phyloP scores from a whole-genome alignment of 92 coral and sea anemone genomes.

The Epizoanthus fatuus region DNA sequence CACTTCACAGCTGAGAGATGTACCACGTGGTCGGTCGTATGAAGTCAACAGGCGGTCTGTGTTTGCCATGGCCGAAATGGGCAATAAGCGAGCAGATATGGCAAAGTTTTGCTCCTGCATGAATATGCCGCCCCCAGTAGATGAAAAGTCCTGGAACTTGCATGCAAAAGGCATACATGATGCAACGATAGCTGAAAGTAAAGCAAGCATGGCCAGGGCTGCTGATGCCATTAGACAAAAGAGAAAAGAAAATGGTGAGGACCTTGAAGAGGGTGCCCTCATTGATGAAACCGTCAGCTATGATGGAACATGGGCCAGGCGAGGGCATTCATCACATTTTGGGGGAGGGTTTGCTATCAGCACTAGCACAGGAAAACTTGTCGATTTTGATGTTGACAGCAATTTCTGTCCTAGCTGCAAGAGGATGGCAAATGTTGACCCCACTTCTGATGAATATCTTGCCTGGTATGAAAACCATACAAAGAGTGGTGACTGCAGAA shows the following conservation, averaged over 20 bases:
- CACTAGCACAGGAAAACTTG: constrained; percentile 6
- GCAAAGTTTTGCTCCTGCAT: constrained; percentile 1
- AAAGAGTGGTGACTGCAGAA: not conserved
- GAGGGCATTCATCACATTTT: too few species aligned
- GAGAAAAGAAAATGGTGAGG: not conserved
- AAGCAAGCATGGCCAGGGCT: constrained; percentile 30
- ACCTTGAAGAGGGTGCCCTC: not conserved
- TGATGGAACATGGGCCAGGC: too few species aligned
- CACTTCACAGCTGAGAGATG: constrained; percentile 4
- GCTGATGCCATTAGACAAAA: constrained; percentile 11
- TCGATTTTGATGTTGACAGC: constrained; percentile 17
- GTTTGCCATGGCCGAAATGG: constrained; percentile 15
- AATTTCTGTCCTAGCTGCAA: constrained; percentile 2
- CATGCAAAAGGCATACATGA: not conserved
- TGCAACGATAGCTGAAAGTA: constrained; percentile 1
- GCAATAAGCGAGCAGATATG: constrained; percentile 20
- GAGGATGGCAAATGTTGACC: not conserved
- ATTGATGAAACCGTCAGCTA: constrained; percentile 7
- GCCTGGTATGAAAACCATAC: too few species aligned
- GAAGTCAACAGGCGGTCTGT: constrained; percentile 10
- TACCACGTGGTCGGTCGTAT: constrained; percentile 32
- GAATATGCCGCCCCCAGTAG: constrained; percentile 18
- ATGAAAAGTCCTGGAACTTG: constrained; percentile 11
- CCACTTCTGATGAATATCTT: constrained; percentile 11
- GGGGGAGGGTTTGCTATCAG: not conserved